Base-by-base conservation (phyloP, 2,888 invertebrate genomes). In the Dermolepida albohirtum region DNA sequence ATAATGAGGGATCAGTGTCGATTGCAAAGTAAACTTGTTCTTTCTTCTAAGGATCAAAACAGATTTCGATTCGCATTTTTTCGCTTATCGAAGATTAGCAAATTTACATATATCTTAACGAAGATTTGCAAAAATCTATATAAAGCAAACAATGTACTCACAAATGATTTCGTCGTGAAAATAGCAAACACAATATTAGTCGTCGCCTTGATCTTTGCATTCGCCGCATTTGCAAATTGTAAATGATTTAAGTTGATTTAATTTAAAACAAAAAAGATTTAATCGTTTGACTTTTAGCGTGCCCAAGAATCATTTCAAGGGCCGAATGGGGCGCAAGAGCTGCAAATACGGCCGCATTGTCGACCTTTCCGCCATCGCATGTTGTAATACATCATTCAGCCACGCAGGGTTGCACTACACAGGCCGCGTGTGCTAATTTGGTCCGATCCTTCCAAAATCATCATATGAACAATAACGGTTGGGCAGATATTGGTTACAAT, bases 331-430 rank as follows among this genome's bases (percentile, higher is more conserved):
- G 68, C 17, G 72, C 70, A 11, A 77, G 73, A 49, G 44, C 64
- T 0, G 59, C 70, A 2, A 65, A 50, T 14, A 2, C 68, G 2
- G 70, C 59, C 8, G 59, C 65, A 12, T n/a, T 73, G 5, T 4
- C 66, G 1, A 40, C 72, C 1, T 17, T 27, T 8, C 71, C 74
- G 4, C 82, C 81, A 10, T 76, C 79, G 8, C 73, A 73, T 64
- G 76, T 76, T 1, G 68, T 84, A 1, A 78, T 84, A 67, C 83
- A 84, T 74, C 84, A 84, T 70, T 77, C 82, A 1, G 80, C 75
- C 1, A 72, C 76, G 0, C 57, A 68, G 11, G 41, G 74, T 14
- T 84, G 84, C 52, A 77, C 75, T 0, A 78, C 75, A 1, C 78
- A 77, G 70, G 77, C 77, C 1, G 71, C 76, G n/a, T 84, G 84